A percentile compares a stretch with the other conserved stretches of the same genome.
Conservation (phyloP, 2,888 invertebrate genomes). For the Tetramorium bicarinatum region DNA sequence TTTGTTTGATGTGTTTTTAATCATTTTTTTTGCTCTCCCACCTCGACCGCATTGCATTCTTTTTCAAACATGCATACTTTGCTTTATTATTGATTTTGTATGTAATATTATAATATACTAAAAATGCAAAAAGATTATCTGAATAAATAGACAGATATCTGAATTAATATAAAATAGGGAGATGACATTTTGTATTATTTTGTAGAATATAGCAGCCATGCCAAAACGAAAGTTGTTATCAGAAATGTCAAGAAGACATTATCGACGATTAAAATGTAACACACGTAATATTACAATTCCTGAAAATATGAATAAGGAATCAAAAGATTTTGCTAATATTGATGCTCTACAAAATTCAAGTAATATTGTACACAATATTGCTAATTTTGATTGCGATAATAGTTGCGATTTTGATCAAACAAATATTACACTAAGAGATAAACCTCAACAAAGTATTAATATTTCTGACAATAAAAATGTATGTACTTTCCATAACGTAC, state of each 20-base stretch:
- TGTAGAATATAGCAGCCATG: neutral
- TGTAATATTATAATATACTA: no score
- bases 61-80: no score
- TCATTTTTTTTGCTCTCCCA: no score
- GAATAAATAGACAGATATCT: neutral
- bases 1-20: no score
- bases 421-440: neutral
- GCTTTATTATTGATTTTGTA: no score
- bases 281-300: neutral
- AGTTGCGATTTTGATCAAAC: neutral
- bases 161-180: neutral
- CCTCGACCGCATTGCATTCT: no score
- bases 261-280: neutral
- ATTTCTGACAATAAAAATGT: neutral
- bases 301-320: neutral
- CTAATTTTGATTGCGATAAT: no score
- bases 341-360: neutral
- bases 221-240: neutral
- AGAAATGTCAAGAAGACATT: conserved; percentile 13
- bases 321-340: neutral
- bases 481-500: neutral
- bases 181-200: neutral
- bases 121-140: neutral
- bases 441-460: neutral
- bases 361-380: neutral